These are phyloP conservation scores for Oreotrochilus melanogaster DNA, from an alignment of 2,113 vertebrate species.

Conservation along the genomic window DNA sequence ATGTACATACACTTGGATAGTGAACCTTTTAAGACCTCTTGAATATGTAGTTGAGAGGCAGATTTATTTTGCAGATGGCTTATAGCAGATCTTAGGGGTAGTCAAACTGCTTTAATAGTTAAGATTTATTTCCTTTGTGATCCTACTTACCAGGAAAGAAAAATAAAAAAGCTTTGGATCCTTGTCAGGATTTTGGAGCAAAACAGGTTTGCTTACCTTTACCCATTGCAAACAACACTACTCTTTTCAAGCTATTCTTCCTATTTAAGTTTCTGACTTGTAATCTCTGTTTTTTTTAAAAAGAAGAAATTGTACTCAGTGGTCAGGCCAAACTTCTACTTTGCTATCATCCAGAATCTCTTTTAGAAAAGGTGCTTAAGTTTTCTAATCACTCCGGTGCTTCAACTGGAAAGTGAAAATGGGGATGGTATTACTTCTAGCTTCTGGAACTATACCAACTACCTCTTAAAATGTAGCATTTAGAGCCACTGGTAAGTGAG, in stretches of 20 bases:
- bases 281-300: neutral
- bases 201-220: neutral
- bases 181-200: neutral
- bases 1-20: neutral
- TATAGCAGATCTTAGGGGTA: neutral
- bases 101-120: neutral
- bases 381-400: fast-evolving
- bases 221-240: neutral
- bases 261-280: neutral
- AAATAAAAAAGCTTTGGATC: neutral
- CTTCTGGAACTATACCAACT: neutral
- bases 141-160: neutral
- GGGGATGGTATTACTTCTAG: neutral
- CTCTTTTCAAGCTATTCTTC: neutral
- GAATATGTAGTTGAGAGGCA: neutral
- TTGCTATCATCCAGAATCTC: neutral
- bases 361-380: neutral
- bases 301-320: neutral
- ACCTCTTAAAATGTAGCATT: neutral
- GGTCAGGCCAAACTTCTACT: neutral
- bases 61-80: constrained; percentile 6
- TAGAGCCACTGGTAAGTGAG: neutral
- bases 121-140: neutral
- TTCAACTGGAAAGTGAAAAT: neutral
- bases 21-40: neutral